A percentile compares a stretch with the other conserved stretches of the same genome.
Evolutionary conservation across 2,888 invertebrate genomes (phyloP).

Genomic region (Laothoe populi): DNA sequence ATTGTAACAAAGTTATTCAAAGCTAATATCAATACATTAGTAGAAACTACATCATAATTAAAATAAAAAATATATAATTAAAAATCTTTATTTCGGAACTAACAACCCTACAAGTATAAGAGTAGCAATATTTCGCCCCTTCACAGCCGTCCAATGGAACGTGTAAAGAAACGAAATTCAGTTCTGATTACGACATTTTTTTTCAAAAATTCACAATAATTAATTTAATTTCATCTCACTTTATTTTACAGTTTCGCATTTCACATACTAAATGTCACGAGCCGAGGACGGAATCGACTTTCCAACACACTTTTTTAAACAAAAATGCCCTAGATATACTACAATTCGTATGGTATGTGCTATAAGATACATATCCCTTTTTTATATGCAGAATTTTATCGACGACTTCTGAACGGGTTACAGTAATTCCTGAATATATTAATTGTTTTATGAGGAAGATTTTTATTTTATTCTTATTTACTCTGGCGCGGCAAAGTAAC

Average conservation of each 20-base stretch:
- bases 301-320: not conserved
- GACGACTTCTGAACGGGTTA: not conserved
- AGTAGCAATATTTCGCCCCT: slow-evolving; percentile 22
- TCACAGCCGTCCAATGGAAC: slow-evolving; percentile 22
- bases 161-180: slow-evolving; percentile 27
- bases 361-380: not conserved
- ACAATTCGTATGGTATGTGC: not conserved
- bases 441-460: no score
- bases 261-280: slow-evolving; percentile 22
- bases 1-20: no score
- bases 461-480: no score
- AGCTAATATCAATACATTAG: no score
- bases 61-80: not conserved
- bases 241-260: slow-evolving; percentile 24
- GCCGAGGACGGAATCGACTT: slow-evolving; percentile 18
- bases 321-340: slow-evolving; percentile 8
- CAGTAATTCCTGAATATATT: no score
- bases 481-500: no score
- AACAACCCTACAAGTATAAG: slow-evolving; percentile 7
- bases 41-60: no score
- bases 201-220: slow-evolving; percentile 24
- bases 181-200: slow-evolving; percentile 22
- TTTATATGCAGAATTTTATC: not conserved
- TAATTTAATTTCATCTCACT: slow-evolving; percentile 26
- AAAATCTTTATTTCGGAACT: not conserved